phyloP scores from a whole-genome alignment of 2,888 invertebrate genomes.

The Trichogramma evanescens region DNA sequence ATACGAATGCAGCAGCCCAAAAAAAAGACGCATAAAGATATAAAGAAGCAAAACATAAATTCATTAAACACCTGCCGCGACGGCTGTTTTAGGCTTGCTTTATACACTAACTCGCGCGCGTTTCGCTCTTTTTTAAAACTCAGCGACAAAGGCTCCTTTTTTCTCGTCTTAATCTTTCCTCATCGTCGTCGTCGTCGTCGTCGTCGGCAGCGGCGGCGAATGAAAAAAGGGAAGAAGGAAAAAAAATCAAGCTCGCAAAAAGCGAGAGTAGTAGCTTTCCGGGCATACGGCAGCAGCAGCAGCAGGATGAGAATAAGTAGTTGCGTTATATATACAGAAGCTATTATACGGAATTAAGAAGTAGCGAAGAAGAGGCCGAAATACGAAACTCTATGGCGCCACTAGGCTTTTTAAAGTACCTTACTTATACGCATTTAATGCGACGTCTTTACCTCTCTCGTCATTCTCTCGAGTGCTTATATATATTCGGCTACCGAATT shows the following conservation, averaged over 20 bases:
- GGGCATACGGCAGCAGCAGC: neutral
- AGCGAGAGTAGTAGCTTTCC: neutral
- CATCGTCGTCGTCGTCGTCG: neutral
- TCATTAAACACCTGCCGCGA: neutral
- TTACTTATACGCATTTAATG: too few relatives aligned
- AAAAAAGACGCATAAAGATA: conserved; percentile 6
- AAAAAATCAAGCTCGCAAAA: neutral
- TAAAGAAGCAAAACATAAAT: conserved; percentile 7
- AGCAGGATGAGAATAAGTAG: neutral
- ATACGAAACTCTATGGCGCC: conserved; percentile 45
- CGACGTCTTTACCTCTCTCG: too few relatives aligned
- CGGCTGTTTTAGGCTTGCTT: too few relatives aligned
- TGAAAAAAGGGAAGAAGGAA: conserved; percentile 1
- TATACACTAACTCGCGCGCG: too few relatives aligned
- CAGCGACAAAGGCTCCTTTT: neutral
- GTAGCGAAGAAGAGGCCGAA: conserved; percentile 35
- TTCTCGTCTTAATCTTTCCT: neutral
- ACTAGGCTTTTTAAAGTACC: conserved; percentile 22
- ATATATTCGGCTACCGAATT: too few relatives aligned
- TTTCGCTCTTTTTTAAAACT: too few relatives aligned
- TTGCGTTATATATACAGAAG: neutral
- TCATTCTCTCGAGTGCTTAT: too few relatives aligned
- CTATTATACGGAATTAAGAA: conserved; percentile 28
- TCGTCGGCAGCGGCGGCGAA: neutral
- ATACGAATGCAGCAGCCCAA: too few relatives aligned